phyloP scores from a whole-genome alignment of 2,797 vertebrate species.

The Chelon auratus region DNA sequence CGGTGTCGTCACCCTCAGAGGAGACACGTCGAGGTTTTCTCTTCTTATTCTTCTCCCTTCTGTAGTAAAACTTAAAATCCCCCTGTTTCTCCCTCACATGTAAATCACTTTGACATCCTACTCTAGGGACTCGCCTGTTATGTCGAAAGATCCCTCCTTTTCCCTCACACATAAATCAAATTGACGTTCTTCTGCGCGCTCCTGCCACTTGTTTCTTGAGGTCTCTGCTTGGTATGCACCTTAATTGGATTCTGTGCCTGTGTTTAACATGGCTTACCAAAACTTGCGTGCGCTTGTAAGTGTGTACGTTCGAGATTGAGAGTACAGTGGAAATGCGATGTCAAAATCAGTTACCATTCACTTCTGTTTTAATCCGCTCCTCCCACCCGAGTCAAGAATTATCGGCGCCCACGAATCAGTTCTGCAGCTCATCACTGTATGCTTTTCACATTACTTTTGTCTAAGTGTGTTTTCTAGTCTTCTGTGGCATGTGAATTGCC shows the following conservation, averaged over 20 bases:
- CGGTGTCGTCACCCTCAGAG: constrained; percentile 42
- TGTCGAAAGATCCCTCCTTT: constrained; percentile 62
- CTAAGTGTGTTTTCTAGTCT: constrained; percentile 24
- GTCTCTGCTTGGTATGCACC: constrained; percentile 50
- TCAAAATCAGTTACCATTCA: constrained; percentile 41
- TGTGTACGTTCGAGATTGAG: not conserved
- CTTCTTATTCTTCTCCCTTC: constrained; percentile 52
- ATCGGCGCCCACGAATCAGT: constrained; percentile 4
- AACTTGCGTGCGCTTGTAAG: constrained; percentile 9
- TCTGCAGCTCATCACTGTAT: not conserved
- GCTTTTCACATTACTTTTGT: constrained; percentile 24
- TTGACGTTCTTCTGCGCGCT: constrained; percentile 52
- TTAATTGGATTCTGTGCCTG: constrained; percentile 78
- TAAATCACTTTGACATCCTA: constrained; percentile 71
- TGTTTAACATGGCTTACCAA: constrained; percentile 57
- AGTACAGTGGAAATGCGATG: constrained; percentile 47
- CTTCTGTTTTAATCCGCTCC: constrained; percentile 53
- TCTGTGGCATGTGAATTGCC: constrained; percentile 24
- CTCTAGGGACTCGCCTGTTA: constrained; percentile 61
- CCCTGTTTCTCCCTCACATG: constrained; percentile 64
- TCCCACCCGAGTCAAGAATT: constrained; percentile 33
- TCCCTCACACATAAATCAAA: constrained; percentile 74
- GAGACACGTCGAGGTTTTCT: constrained; percentile 48
- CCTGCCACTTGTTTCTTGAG: constrained; percentile 46
- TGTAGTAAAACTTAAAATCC: constrained; percentile 65